Conservation (phyloP, 1,140 invertebrate species). For the Trissolcus basalis region DNA sequence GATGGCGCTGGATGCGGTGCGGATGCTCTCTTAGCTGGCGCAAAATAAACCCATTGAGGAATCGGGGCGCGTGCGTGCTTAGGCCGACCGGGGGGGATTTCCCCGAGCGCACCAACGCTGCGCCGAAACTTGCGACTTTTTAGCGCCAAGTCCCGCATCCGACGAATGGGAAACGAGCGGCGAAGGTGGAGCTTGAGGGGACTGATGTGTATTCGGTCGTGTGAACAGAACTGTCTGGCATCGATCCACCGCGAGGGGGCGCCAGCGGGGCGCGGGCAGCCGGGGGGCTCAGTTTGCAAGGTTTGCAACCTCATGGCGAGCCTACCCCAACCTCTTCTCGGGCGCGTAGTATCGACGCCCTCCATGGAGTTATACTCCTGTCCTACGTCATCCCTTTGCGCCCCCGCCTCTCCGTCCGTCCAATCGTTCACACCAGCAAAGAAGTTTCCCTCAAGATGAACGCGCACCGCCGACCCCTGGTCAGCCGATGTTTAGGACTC, state of each 20-base stretch:
- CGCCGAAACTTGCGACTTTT: slow-evolving; percentile 56
- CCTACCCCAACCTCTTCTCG: slow-evolving; percentile 74
- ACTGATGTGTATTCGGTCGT: slow-evolving; percentile 71
- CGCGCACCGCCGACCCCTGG: too few species aligned
- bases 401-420: slow-evolving; percentile 16
- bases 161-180: slow-evolving; percentile 48
- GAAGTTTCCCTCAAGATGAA: slow-evolving; percentile 39
- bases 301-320: slow-evolving; percentile 59
- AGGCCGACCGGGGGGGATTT: slow-evolving; percentile 40
- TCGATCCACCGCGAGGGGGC: slow-evolving; percentile 68
- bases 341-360: slow-evolving; percentile 73
- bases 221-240: slow-evolving; percentile 76
- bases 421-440: too few species aligned
- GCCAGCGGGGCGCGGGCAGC: slow-evolving; percentile 5
- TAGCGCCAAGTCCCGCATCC: slow-evolving; percentile 49
- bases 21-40: slow-evolving; percentile 12
- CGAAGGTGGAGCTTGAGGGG: slow-evolving; percentile 38
- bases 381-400: slow-evolving; percentile 56
- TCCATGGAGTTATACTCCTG: slow-evolving; percentile 54
- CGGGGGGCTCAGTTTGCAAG: slow-evolving; percentile 44
- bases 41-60: slow-evolving; percentile 26
- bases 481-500: too few species aligned
- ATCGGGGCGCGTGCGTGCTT: slow-evolving; percentile 37
- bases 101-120: slow-evolving; percentile 41
- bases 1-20: slow-evolving; percentile 28